Percentiles rank a stretch among this genome's conserved stretches.
Conservation (phyloP, 2,888 invertebrate genomes). For the Neoascia interrupta region DNA sequence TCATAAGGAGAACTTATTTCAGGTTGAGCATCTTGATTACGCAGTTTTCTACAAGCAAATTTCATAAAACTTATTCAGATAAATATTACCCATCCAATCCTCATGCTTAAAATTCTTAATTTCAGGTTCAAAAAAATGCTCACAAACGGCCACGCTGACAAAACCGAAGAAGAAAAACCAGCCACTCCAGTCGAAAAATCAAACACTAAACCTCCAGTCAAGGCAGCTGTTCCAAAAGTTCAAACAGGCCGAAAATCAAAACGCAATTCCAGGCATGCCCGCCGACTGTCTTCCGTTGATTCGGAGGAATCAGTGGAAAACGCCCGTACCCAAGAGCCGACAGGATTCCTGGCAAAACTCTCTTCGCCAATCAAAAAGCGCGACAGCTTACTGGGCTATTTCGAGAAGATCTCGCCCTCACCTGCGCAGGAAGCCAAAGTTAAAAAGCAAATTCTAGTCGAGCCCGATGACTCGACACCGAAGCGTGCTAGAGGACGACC, state of each 20-base stretch:
- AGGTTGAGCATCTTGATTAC: too few relatives aligned
- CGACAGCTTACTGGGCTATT: constrained; percentile 83
- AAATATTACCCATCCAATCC: too few relatives aligned
- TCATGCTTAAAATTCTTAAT: too few relatives aligned
- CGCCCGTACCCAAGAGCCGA: constrained; percentile 72
- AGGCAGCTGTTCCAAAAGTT: constrained; percentile 29
- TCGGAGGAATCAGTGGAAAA: constrained; percentile 36
- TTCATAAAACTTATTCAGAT: too few relatives aligned
- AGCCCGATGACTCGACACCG: constrained; percentile 35
- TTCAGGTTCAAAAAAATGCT: constrained; percentile 77
- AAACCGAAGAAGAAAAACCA: constrained; percentile 21
- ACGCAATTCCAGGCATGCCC: constrained; percentile 69
- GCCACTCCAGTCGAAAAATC: constrained; percentile 32
- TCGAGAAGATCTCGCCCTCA: constrained; percentile 80
- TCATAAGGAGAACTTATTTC: too few relatives aligned
- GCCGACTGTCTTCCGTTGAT: constrained; percentile 71
- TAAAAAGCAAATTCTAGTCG: not conserved
- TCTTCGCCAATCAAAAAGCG: constrained; percentile 83
- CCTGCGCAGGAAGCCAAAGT: constrained; percentile 53
- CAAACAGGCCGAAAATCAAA: constrained; percentile 65
- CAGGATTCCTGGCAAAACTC: constrained; percentile 81
- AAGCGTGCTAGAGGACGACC: constrained; percentile 32
- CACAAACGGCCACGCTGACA: constrained; percentile 66
- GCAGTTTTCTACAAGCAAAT: too few relatives aligned
- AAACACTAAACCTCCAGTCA: constrained; percentile 17